Conservation (phyloP, 2,113 vertebrate species). For the Odobenus rosmarus region DNA sequence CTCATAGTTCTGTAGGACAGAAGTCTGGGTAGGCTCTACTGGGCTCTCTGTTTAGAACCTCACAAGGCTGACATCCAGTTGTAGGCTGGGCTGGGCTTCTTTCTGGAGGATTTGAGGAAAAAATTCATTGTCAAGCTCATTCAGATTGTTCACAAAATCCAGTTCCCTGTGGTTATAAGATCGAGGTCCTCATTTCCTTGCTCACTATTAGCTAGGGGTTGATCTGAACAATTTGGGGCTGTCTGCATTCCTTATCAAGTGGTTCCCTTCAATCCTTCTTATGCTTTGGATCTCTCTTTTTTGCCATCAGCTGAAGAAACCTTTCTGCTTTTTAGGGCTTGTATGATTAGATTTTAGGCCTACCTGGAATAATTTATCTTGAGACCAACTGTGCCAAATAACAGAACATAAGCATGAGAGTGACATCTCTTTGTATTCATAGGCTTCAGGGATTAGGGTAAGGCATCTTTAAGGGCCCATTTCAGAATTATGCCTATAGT, state of each 20-base stretch:
- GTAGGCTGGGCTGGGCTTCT: neutral
- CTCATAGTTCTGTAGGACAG: neutral
- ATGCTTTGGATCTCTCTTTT: neutral
- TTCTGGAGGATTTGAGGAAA: neutral
- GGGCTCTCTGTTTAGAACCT: neutral
- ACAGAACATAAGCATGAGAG: neutral
- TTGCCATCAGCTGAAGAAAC: neutral
- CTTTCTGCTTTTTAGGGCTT: neutral
- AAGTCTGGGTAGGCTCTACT: neutral
- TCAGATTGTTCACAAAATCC: neutral
- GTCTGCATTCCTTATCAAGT: neutral
- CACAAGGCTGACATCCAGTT: neutral
- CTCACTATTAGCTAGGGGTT: neutral
- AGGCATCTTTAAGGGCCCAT: neutral
- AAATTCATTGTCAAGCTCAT: neutral
- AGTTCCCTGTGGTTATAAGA: neutral
- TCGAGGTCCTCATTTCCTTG: neutral
- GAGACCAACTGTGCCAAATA: neutral
- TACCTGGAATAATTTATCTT: neutral
- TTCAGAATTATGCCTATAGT: neutral
- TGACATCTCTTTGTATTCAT: neutral
- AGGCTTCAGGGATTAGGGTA: neutral
- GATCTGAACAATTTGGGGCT: neutral
- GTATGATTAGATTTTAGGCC: neutral
- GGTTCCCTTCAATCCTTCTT: neutral